Conservation (phyloP, 35 echinoderm and acorn worm genomes). For the Lytechinus variegatus region DNA sequence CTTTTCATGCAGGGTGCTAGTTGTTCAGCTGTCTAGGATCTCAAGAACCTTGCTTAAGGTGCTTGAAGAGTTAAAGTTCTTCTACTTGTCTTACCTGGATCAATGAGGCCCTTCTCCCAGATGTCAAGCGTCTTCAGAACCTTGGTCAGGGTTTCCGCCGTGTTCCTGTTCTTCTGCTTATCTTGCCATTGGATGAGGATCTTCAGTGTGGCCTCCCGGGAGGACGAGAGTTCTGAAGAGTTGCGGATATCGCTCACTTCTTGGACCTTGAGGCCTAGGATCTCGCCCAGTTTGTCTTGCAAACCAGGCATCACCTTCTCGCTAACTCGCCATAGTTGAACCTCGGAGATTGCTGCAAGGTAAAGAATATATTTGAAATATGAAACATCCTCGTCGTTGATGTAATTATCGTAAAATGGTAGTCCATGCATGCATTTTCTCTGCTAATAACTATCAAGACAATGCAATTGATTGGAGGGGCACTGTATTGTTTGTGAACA, state of each 20-base stretch:
- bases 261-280: neutral
- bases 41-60: no score
- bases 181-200: constrained; percentile 20
- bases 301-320: constrained; percentile 36
- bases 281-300: constrained; percentile 22
- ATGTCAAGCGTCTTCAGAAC: neutral
- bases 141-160: neutral
- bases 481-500: no score
- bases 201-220: neutral
- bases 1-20: no score
- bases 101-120: neutral
- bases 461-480: no score
- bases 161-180: constrained; percentile 17
- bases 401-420: no score
- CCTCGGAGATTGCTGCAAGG: neutral
- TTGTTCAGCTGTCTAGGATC: no score
- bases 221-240: neutral
- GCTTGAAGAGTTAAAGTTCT: neutral
- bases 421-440: no score
- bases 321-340: constrained; percentile 5
- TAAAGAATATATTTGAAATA: no score
- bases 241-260: neutral
- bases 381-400: no score
- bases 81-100: neutral
- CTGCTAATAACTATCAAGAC: no score